phyloP scores from a whole-genome alignment of 2,113 vertebrate genomes.

The Haemorhous mexicanus region DNA sequence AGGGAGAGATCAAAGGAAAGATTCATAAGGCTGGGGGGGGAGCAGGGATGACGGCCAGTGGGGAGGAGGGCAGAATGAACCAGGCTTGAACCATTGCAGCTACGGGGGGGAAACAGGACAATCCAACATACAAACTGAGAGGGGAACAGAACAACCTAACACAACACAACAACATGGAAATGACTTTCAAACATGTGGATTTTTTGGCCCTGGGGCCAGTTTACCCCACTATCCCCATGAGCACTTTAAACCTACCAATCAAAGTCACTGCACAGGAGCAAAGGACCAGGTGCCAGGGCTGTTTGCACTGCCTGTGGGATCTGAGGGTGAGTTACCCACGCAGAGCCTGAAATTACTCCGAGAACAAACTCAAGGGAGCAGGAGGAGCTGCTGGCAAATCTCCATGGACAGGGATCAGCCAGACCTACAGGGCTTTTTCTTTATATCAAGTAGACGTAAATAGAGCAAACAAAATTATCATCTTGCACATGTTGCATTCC shows the following conservation, averaged over 20 bases:
- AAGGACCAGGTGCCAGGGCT: neutral
- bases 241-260: neutral
- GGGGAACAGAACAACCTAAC: no score
- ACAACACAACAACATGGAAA: no score
- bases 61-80: no score
- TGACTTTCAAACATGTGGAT: neutral
- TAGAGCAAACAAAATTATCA: fast-evolving
- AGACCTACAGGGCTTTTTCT: neutral
- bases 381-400: neutral
- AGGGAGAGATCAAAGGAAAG: no score
- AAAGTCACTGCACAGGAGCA: neutral
- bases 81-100: no score
- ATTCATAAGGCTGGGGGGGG: no score
- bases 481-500: neutral
- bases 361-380: neutral
- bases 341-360: neutral
- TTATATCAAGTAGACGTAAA: neutral
- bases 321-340: neutral
- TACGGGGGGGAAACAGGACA: no score
- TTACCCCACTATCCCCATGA: neutral
- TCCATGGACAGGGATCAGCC: neutral
- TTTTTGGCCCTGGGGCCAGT: neutral
- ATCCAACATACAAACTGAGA: no score
- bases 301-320: fast-evolving
- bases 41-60: no score